Evolutionary conservation across 2,888 invertebrate genomes (phyloP), one percentile per base, ranked within the genome.

Genomic region (Phortica okadai): DNA sequence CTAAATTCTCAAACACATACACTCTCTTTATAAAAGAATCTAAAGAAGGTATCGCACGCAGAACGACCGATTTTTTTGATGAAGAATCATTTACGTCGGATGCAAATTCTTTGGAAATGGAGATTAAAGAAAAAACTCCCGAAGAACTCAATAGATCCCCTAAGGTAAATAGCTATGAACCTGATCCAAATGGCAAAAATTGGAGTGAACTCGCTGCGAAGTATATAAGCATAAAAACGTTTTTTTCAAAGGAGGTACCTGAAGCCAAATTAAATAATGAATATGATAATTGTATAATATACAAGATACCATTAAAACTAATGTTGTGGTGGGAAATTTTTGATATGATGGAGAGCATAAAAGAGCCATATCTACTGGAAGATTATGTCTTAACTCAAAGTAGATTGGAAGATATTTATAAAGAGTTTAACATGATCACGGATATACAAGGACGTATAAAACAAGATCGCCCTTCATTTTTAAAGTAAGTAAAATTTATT

Each of bases 241-340:
- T 72, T 21, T 54, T 72, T 11, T 8, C 33, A 25, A 25, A 25
- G 33, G 70, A 72, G 54, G 1, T 72, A 5, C 41, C 25, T 14
- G 25, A n/a, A 11, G 5, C 56, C 6, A 41, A 41, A n/a, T 41
- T 72, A n/a, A 54, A 14, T 14, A 14, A 11, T n/a, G 54, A 54
- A 14, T 56, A 72, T 56, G 56, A 56, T 6, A 10, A 33, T 14
- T n/a, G 14, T 33, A 16, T 72, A 14, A 14, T 16, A n/a, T 72
- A 54, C 45, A 1, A 10, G 3, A 45, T 72, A 41, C 41, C 54
- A 1, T 3, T 66, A 2, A 4, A n/a, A 7, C 2, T 4, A 1
- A 66, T 66, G 41, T 41, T 14, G 6, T 33, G 10, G 33, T 41
- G 33, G 33, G 70, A 72, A n/a, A 54, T 72, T n/a, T 72, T 72